Conservation (phyloP, 2,113 vertebrate genomes). For the Pimephales promelas region DNA sequence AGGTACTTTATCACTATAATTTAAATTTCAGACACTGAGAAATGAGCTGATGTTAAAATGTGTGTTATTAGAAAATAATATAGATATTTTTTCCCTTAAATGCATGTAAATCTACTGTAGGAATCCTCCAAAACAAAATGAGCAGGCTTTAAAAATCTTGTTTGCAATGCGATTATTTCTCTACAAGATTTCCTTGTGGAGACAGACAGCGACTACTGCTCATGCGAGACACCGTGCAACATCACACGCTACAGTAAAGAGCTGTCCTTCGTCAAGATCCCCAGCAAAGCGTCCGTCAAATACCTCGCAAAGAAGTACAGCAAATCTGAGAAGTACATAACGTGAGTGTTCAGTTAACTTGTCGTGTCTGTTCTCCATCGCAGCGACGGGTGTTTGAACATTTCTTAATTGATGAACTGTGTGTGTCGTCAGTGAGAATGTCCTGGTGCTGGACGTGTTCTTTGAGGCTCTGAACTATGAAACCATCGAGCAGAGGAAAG, state of each 20-base stretch:
- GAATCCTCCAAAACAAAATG: no score
- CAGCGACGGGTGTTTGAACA: neutral
- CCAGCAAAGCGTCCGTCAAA: constrained; percentile 97
- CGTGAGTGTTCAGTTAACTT: constrained; percentile 72
- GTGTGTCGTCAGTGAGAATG: constrained; percentile 85
- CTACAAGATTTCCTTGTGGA: constrained; percentile 94
- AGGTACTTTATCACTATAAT: no score
- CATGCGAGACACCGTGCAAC: constrained; percentile 96
- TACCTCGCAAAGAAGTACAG: constrained; percentile 99
- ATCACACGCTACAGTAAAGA: constrained; percentile 96
- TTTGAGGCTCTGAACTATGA: constrained; percentile 82
- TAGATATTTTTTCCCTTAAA: no score
- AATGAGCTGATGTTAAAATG: no score
- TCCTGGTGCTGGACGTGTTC: constrained; percentile 87
- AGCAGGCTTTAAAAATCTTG: neutral
- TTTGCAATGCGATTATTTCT: neutral
- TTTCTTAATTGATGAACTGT: neutral
- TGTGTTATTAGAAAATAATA: no score
- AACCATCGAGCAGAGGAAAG: constrained; percentile 98
- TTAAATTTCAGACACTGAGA: no score
- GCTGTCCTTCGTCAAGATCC: constrained; percentile 98
- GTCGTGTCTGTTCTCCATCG: neutral
- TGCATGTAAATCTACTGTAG: no score
- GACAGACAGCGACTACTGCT: constrained; percentile 92
- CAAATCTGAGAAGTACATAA: constrained; percentile 97